Conservation (phyloP, 2,797 vertebrate genomes). For the Pseudotriccus pelzelni region DNA sequence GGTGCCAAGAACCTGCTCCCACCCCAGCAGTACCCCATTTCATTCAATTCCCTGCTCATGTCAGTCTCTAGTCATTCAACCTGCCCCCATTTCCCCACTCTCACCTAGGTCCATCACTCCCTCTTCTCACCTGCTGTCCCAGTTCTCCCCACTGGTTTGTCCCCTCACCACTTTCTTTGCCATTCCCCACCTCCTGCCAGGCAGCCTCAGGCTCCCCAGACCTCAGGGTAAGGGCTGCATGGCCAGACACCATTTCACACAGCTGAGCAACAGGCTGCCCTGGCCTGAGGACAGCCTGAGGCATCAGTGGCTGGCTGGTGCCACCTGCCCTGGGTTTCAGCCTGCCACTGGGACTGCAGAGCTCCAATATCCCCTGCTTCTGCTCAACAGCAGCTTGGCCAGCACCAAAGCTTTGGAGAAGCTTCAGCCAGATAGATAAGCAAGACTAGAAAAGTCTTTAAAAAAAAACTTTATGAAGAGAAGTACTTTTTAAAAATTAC, state of each 20-base stretch:
- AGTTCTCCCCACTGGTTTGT: background rate
- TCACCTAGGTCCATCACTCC: background rate
- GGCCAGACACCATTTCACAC: background rate
- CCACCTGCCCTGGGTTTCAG: background rate
- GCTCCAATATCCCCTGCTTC: background rate
- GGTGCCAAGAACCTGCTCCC: background rate
- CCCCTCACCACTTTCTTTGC: background rate
- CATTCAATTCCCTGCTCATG: background rate
- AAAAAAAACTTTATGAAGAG: background rate
- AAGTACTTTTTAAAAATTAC: background rate
- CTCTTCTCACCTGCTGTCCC: background rate
- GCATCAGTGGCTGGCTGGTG: background rate
- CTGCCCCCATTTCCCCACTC: background rate
- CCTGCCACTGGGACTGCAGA: background rate
- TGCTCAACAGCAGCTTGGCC: background rate
- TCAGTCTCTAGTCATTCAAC: background rate
- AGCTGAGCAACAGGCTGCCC: background rate
- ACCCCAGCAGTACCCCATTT: background rate
- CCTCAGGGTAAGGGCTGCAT: background rate
- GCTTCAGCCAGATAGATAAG: background rate
- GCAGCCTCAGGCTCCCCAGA: background rate
- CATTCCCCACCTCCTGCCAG: background rate
- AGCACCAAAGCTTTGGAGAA: background rate
- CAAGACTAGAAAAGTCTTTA: background rate
- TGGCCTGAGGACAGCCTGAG: background rate